Base-by-base conservation (phyloP, 2,797 vertebrate genomes). In the Chelon auratus region DNA sequence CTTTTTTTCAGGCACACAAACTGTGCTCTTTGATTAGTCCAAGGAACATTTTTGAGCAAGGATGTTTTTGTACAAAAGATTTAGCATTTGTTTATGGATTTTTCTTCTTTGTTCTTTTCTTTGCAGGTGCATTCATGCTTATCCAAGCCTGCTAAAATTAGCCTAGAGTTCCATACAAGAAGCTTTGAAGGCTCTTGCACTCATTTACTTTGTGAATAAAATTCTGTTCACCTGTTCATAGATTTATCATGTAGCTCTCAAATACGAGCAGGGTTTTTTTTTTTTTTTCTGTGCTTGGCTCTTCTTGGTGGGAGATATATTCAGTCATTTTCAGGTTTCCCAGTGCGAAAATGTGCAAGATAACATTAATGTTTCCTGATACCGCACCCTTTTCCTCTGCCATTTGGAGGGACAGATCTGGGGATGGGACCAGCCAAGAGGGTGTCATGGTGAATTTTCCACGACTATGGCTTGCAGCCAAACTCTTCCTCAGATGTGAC, bases 401-500 rank as follows among this genome's bases (percentile, higher is more conserved):
- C 77, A 78, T 81, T 83, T 82, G 66, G 83, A 74, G 67, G 65
- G 69, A 75, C 58, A 86, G 79, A 77, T 83, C 63, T 81, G 62
- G 59, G 66, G 65, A 72, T 69, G 76, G 75, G 75, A 75, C 63
- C 72, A 86, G 85, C 83, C 72, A 90, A 84, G 68, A 89, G 70
- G 73, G 77, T 82, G 85, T 91, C 85, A 84, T 68, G 71, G 78
- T 76, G 78, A 81, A 81, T 90, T 81, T 85, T 90, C 80, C 80
- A 76, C 40, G 36, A 69, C 81, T 78, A 8, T 73, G 91, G 91
- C 87, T 83, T 15, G 36, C 54, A 79, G 87, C 87, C 90, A 91
- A 80, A 81, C 76, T 80, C 67, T 70, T 87, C 68, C 65, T 90
- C 86, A 83, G 73, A 88, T 78, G 72, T 91, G 92, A 90, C 92